Base-by-base conservation (phyloP, 2,888 invertebrate genomes). In the Xestia ashworthii region DNA sequence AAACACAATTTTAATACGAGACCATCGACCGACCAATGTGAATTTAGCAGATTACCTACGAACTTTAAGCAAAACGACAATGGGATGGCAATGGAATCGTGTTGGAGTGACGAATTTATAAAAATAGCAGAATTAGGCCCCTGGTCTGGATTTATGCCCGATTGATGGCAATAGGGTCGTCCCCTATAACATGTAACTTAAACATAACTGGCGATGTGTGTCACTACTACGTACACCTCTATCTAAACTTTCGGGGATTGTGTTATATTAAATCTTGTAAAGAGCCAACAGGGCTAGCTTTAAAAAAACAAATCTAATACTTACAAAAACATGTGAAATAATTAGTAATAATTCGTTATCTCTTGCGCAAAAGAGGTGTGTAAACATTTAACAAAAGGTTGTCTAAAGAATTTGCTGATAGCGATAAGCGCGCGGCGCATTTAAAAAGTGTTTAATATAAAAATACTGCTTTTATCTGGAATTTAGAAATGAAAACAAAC, bases 371-470 rank as follows among this genome's bases (percentile, higher is more conserved):
- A 62, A 77, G 44, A 80, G 80, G 58, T 80, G 77, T 77, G 80
- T 80, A 80, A 71, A 77, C 25, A 70, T 60, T 3, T 5, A n/a
- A 53, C 25, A 55, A 53, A 53, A 62, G 16, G 58, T 68, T 58
- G 50, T 62, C 50, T 69, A 19, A 77, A 50, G 80, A 77, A 77
- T 80, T 80, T 48, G 32, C 71, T 80, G 77, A 77, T 80, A 80
- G 2, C 69, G 80, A 80, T 77, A 77, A 38, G 1, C 38, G 11
- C 3, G 53, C 44, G 12, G n/a, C 71, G n/a, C 41, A 46, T 14
- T 58, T 11, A 22, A 46, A n/a, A 44, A 8, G 19, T 62, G 32
- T 62, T 50, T 16, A n/a, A 44, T 41, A 48, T 62, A 11, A 48
- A 48, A 72, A 38, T 48, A 48, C 5, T 38, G 19, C 12, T 46